phyloP scores from a whole-genome alignment of 2,888 invertebrate species.

The Zygogramma bicolorata region DNA sequence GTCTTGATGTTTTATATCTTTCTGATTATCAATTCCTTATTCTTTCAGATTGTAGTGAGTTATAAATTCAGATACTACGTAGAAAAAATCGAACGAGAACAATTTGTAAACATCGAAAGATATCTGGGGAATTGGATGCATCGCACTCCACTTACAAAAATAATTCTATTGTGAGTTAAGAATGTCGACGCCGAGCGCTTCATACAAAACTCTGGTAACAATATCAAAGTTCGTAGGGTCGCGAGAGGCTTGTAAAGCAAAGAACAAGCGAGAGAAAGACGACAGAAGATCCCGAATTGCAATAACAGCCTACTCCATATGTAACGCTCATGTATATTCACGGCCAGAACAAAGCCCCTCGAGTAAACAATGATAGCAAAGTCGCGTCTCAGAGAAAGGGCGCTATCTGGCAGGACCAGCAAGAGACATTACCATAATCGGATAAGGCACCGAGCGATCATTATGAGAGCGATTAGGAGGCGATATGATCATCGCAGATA shows the following conservation, averaged over 20 bases:
- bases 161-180: constrained; percentile 28
- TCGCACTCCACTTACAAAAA: constrained; percentile 18
- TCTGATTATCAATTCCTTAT: too few species aligned
- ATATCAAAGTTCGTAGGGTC: constrained; percentile 55
- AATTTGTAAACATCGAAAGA: too few species aligned
- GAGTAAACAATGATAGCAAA: constrained; percentile 65
- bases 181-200: constrained; percentile 20
- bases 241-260: constrained; percentile 39
- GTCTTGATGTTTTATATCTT: too few species aligned
- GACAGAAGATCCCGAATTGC: constrained; percentile 39
- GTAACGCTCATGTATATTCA: constrained; percentile 68
- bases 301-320: constrained; percentile 66
- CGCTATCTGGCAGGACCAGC: constrained; percentile 64
- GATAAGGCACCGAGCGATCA: constrained; percentile 63
- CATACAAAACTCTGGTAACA: constrained; percentile 50
- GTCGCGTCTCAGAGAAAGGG: constrained; percentile 48
- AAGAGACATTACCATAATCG: constrained; percentile 66
- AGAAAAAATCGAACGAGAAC: too few species aligned
- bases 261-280: constrained; percentile 37
- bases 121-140: neutral
- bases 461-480: constrained; percentile 62
- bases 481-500: constrained; percentile 36
- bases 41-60: too few species aligned
- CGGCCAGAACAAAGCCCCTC: constrained; percentile 63
- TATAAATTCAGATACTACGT: too few species aligned